Conservation (phyloP, 2,888 invertebrate species). For the Beris chalybata region DNA sequence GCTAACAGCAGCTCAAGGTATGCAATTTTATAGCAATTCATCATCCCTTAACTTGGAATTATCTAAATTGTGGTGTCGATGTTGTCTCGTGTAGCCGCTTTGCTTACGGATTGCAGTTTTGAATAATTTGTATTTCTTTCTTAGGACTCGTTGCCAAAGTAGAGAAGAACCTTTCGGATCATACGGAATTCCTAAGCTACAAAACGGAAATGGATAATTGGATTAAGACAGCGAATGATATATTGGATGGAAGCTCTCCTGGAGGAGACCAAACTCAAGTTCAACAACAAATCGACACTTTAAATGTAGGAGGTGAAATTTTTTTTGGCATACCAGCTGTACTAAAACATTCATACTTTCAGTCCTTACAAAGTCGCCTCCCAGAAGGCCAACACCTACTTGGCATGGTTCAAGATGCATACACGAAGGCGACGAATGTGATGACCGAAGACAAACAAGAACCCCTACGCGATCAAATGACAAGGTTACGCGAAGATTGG, state of each 20-base stretch:
- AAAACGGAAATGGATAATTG: conserved; percentile 82
- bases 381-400: conserved; percentile 85
- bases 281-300: conserved; percentile 77
- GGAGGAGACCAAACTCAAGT: conserved; percentile 77
- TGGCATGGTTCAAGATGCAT: conserved; percentile 80
- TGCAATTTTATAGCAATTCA: background rate
- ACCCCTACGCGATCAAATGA: conserved; percentile 73
- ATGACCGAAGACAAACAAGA: conserved; percentile 81
- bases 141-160: conserved; percentile 74
- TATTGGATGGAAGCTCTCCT: conserved; percentile 79
- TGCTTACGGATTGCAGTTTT: background rate
- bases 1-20: conserved; percentile 75
- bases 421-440: conserved; percentile 80
- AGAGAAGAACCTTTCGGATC: conserved; percentile 88
- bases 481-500: conserved; percentile 80
- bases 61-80: no score
- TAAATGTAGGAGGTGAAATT: conserved; percentile 60
- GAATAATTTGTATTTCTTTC: conserved; percentile 10
- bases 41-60: conserved; percentile 3
- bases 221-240: conserved; percentile 78
- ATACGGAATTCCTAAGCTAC: conserved; percentile 86
- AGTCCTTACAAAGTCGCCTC: conserved; percentile 62
- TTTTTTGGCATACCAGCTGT: background rate
- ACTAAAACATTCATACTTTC: conserved; percentile 8
- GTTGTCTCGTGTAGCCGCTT: background rate